Conservation (phyloP, 2,888 invertebrate genomes). For the Orthosia gothica region DNA sequence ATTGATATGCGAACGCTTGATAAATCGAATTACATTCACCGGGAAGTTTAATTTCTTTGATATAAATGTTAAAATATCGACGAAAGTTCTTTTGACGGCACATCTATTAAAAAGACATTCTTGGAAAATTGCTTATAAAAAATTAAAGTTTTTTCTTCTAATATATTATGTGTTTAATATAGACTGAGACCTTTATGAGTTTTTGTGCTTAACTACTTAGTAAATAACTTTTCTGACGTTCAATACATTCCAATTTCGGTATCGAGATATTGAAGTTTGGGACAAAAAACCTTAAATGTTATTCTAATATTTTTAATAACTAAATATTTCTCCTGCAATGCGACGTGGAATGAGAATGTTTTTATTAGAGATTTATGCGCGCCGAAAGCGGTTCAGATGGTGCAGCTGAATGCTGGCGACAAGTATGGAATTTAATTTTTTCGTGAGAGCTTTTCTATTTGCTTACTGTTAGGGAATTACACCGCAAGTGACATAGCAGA, state of each 20-base stretch:
- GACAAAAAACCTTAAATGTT: slow-evolving; percentile 1
- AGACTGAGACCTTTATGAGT: slow-evolving; percentile 11
- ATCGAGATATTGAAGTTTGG: too few relatives aligned
- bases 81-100: neutral
- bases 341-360: slow-evolving; percentile 74
- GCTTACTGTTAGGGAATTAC: slow-evolving; percentile 56
- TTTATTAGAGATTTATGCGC: slow-evolving; percentile 76
- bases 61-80: slow-evolving; percentile 15
- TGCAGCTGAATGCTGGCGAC: slow-evolving; percentile 77
- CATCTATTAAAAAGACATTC: slow-evolving; percentile 8
- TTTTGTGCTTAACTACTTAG: slow-evolving; percentile 8
- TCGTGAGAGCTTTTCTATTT: slow-evolving; percentile 70
- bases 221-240: too few relatives aligned
- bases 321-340: too few relatives aligned
- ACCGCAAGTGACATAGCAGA: slow-evolving; percentile 44
- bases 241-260: too few relatives aligned
- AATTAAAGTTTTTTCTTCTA: slow-evolving; percentile 3
- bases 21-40: slow-evolving; percentile 24
- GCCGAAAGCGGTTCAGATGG: slow-evolving; percentile 75
- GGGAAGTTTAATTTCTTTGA: slow-evolving; percentile 20
- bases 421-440: slow-evolving; percentile 82
- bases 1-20: slow-evolving; percentile 36
- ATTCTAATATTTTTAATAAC: slow-evolving; percentile 61
- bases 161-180: slow-evolving; percentile 19
- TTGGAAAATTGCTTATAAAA: slow-evolving; percentile 23